Evolutionary conservation across 1,140 invertebrate genomes (phyloP).

Genomic region (Marisa cornuarietis): DNA sequence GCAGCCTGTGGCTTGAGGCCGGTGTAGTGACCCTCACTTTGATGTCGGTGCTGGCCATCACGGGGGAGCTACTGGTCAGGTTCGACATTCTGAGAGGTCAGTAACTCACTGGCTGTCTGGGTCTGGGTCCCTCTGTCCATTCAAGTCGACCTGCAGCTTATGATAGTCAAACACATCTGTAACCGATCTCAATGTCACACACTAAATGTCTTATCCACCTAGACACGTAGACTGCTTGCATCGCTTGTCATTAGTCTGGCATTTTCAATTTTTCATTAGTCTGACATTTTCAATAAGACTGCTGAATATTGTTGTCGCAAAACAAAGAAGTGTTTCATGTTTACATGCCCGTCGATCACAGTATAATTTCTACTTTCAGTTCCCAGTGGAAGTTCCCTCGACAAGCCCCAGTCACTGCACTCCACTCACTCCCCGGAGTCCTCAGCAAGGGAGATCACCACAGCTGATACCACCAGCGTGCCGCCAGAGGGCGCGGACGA

Average conservation of each 20-base stretch:
- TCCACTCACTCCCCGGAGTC: neutral
- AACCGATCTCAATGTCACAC: too few species aligned
- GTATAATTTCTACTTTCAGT: neutral
- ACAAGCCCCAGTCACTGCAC: neutral
- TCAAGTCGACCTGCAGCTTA: too few species aligned
- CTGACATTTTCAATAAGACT: too few species aligned
- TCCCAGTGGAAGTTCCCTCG: neutral
- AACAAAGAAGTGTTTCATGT: neutral
- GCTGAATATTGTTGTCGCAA: neutral
- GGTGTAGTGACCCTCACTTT: constrained; percentile 24
- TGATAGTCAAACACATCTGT: too few species aligned
- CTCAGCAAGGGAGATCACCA: neutral
- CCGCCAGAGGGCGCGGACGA: neutral
- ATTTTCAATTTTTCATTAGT: too few species aligned
- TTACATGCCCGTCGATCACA: neutral
- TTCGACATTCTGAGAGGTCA: constrained; percentile 29
- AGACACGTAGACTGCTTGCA: too few species aligned
- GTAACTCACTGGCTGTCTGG: too few species aligned
- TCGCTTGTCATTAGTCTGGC: too few species aligned
- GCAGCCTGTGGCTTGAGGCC: constrained; percentile 26
- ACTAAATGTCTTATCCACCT: too few species aligned
- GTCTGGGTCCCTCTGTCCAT: too few species aligned
- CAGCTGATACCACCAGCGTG: neutral
- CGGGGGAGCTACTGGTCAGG: constrained; percentile 27
- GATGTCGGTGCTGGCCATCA: constrained; percentile 31